Conservation (phyloP, 2,888 invertebrate species). For the Aphodius sticticus region DNA sequence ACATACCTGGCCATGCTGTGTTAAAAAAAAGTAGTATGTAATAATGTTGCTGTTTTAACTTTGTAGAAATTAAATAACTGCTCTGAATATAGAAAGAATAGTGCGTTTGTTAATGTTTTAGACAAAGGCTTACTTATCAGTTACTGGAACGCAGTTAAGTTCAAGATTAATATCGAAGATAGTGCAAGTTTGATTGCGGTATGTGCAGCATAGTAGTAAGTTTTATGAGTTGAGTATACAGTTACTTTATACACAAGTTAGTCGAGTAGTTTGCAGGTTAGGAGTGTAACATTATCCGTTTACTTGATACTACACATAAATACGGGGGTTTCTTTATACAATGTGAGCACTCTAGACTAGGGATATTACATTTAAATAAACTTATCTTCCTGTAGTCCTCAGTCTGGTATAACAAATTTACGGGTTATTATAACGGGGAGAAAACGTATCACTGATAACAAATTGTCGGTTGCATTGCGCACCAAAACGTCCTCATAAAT, state of each 20-base stretch:
- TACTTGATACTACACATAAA: slow-evolving; percentile 8
- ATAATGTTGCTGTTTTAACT: not conserved
- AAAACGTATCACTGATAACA: not conserved
- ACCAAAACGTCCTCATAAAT: slow-evolving; percentile 36
- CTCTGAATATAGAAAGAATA: not conserved
- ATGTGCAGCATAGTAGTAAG: slow-evolving; percentile 16
- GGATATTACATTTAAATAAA: not conserved
- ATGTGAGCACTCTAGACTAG: slow-evolving; percentile 17
- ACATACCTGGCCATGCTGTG: not conserved
- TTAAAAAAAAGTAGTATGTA: not conserved
- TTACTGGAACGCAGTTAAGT: not conserved
- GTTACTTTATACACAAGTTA: slow-evolving; percentile 4
- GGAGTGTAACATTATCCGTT: not conserved
- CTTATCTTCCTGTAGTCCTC: not conserved
- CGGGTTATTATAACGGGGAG: not conserved
- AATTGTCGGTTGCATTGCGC: not conserved
- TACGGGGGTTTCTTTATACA: slow-evolving; percentile 17
- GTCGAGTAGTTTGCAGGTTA: slow-evolving; percentile 15
- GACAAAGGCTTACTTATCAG: not conserved
- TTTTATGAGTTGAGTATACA: slow-evolving; percentile 6
- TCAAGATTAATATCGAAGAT: not conserved
- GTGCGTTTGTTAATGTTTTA: not conserved
- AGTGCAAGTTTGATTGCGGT: slow-evolving; percentile 24
- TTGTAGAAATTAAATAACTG: not conserved
- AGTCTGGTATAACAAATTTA: not conserved